phyloP scores from a whole-genome alignment of 1,140 invertebrate genomes.

The Micrasema minimum region DNA sequence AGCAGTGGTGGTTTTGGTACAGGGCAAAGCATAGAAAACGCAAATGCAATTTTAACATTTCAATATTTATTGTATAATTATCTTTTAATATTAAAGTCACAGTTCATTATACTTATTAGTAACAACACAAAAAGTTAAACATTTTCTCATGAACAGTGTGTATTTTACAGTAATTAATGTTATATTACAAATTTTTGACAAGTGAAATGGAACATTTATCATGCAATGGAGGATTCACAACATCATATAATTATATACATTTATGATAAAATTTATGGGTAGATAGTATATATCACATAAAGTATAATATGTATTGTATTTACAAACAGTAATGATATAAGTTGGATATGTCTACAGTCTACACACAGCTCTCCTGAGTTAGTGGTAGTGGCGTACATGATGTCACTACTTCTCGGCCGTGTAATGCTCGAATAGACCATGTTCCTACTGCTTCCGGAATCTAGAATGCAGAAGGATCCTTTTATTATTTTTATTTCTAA shows the following conservation, averaged over 20 bases:
- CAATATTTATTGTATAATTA: slow-evolving; percentile 26
- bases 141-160: slow-evolving; percentile 27
- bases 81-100: slow-evolving; percentile 21
- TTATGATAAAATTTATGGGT: slow-evolving; percentile 37
- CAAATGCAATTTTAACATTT: slow-evolving; percentile 27
- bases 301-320: slow-evolving; percentile 15
- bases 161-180: slow-evolving; percentile 18
- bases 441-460: slow-evolving; percentile 44
- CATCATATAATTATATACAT: slow-evolving; percentile 35
- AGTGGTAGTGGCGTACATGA: slow-evolving; percentile 46
- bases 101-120: slow-evolving; percentile 20
- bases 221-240: slow-evolving; percentile 36
- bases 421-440: slow-evolving; percentile 46
- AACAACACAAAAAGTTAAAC: slow-evolving; percentile 34
- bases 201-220: slow-evolving; percentile 40
- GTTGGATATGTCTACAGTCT: slow-evolving; percentile 6
- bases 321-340: slow-evolving; percentile 18
- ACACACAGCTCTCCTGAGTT: slow-evolving; percentile 51
- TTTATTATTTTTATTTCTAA: too few species aligned
- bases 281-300: slow-evolving; percentile 35
- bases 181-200: slow-evolving; percentile 45
- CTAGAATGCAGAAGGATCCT: slow-evolving; percentile 17
- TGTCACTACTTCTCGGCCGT: slow-evolving; percentile 49
- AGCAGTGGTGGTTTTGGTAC: too few species aligned
- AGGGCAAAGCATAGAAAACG: not conserved